Conservation (phyloP, 1,140 invertebrate genomes). For the Atta colombica region DNA sequence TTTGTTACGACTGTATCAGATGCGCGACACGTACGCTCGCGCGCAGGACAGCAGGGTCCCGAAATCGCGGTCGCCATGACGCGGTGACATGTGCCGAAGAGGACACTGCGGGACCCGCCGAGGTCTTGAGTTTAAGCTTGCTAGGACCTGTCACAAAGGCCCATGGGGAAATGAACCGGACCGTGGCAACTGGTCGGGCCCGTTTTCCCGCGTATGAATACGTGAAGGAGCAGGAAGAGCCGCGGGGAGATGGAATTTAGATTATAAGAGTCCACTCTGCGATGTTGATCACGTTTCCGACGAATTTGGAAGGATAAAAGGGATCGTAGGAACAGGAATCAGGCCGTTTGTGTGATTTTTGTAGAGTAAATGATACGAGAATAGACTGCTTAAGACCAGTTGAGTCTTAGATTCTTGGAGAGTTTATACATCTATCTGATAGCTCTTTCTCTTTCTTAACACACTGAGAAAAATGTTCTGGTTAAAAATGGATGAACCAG, state of each 20-base stretch:
- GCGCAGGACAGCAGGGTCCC: constrained; percentile 38
- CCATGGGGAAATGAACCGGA: constrained; percentile 21
- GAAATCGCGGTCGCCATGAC: constrained; percentile 48
- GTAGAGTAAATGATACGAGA: constrained; percentile 56
- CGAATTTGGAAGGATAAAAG: constrained; percentile 50
- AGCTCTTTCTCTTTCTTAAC: neutral
- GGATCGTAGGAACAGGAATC: constrained; percentile 34
- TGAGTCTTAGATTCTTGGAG: neutral
- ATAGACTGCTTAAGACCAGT: constrained; percentile 53
- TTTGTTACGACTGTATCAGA: constrained; percentile 83
- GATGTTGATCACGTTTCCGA: constrained; percentile 61
- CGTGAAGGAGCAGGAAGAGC: constrained; percentile 29
- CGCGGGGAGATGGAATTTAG: constrained; percentile 44
- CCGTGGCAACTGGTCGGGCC: constrained; percentile 23
- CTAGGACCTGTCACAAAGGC: neutral
- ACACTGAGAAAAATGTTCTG: no score
- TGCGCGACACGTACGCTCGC: constrained; percentile 75
- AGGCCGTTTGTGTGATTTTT: constrained; percentile 56
- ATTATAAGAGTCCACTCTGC: constrained; percentile 30
- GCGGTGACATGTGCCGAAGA: constrained; percentile 58
- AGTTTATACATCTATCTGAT: constrained; percentile 1
- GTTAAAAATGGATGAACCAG: no score
- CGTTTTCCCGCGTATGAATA: constrained; percentile 50
- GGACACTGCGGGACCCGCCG: neutral
- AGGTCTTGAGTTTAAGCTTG: neutral